A percentile compares a stretch with the other conserved stretches of the same genome.
Conservation (phyloP, 2,797 vertebrate species). For the Melanotaenia trifasciata region DNA sequence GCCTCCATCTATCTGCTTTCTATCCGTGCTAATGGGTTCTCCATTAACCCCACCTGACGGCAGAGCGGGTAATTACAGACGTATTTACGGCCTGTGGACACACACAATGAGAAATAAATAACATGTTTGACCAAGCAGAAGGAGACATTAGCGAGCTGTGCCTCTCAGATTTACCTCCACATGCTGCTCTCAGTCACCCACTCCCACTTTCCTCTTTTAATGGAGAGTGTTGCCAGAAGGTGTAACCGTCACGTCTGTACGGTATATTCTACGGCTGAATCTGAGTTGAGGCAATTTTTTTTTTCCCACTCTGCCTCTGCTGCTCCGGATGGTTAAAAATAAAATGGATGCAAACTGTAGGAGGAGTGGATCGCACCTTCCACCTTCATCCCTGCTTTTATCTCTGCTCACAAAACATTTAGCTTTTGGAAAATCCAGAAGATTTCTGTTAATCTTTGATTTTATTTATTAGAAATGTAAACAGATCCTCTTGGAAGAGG, state of each 20-base stretch:
- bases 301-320: conserved; percentile 1
- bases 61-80: conserved; percentile 64
- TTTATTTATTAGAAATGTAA: no score
- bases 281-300: not conserved
- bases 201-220: conserved; percentile 20
- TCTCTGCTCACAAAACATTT: not conserved
- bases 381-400: not conserved
- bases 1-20: conserved; percentile 8
- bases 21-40: conserved; percentile 54
- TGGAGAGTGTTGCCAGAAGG: conserved; percentile 42
- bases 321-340: conserved; percentile 12
- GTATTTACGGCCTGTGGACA: conserved; percentile 61
- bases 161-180: conserved; percentile 27
- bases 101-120: conserved; percentile 68
- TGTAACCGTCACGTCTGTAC: conserved; percentile 10
- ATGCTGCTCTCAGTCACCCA: conserved; percentile 22
- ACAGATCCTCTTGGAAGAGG: not conserved
- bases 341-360: conserved; percentile 14
- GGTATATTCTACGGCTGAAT: not conserved
- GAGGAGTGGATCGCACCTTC: not conserved
- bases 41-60: conserved; percentile 73
- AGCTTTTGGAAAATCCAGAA: no score
- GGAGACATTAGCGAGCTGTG: conserved; percentile 36
- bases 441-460: not conserved
- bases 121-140: conserved; percentile 57